Base-by-base conservation (phyloP, 2,888 invertebrate species). In the Tetragnatha montana region DNA sequence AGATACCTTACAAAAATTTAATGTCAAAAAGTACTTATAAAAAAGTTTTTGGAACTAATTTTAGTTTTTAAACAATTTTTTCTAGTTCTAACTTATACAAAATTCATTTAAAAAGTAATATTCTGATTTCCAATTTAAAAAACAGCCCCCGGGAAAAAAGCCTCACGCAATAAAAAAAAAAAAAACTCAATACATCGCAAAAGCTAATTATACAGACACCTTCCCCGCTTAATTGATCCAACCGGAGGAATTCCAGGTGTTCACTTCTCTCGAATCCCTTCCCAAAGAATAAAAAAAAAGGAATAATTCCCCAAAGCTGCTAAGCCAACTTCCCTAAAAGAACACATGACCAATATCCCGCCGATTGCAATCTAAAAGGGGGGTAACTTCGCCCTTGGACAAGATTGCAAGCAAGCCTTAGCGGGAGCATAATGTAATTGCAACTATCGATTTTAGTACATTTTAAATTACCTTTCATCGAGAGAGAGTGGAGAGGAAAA, bases 381-480 rank as follows among this genome's bases (percentile, higher is more conserved):
- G 35, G 35, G 35, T 8, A 60, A 60, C 60, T 14, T 60, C 35
- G 60, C 60, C 12, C 60, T 35, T 60, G 60, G 14, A 60, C 60
- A 60, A 60, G 60, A 60, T 60, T 60, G 17, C 60, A 60, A 10
- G 4, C 60, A 17, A 12, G 14, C 60, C 17, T 60, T 60, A 17
- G 8, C 60, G 10, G 60, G 4, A 10, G 60, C 60, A 60, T 60
- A 60, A 60, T 60, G 60, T 60, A 60, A 60, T 60, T 60, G 60
- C 60, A 60, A 60, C 60, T 60, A 60, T 60, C 60, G 60, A 60
- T 60, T 60, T 10, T 60, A 60, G 60, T 60, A 60, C 60, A 60
- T 60, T 60, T 60, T 60, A 60, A 60, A 60, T 60, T 60, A 60
- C 60, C 60, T 60, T 60, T 60, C 60, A 60, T 60, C 60, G 60